phyloP scores from a whole-genome alignment of 2,113 vertebrate genomes.

The Xiphias gladius region DNA sequence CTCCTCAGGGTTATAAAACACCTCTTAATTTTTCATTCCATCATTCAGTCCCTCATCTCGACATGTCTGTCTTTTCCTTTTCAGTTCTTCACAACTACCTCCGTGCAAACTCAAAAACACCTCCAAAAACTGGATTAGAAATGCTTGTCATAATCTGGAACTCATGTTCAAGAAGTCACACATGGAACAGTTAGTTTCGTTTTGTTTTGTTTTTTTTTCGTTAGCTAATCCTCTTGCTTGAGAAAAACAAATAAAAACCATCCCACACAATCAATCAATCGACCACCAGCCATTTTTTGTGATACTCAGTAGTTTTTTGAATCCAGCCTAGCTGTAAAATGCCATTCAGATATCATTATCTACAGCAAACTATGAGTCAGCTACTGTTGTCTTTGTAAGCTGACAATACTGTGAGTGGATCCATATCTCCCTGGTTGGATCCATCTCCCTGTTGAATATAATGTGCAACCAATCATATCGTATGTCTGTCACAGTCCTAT shows the following conservation, averaged over 20 bases:
- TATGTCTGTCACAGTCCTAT: background rate
- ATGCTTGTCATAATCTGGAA: conserved; percentile 10
- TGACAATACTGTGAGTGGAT: conserved; percentile 1
- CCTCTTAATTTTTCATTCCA: too few relatives aligned
- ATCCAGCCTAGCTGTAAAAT: conserved; percentile 8
- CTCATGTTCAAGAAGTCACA: background rate
- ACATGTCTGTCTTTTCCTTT: background rate
- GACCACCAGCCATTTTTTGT: background rate
- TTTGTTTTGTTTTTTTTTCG: background rate
- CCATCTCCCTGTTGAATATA: background rate
- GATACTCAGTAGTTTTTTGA: background rate
- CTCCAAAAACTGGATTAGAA: conserved; percentile 28
- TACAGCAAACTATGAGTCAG: background rate
- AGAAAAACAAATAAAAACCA: conserved; percentile 27
- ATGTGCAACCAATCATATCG: background rate
- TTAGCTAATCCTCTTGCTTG: conserved; percentile 34
- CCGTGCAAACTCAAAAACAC: conserved; percentile 9
- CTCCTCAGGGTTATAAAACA: too few relatives aligned
- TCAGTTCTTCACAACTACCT: background rate
- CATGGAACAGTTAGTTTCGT: background rate
- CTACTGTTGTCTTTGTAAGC: background rate
- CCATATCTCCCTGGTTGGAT: background rate
- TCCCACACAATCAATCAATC: conserved; percentile 35
- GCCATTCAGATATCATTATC: background rate
- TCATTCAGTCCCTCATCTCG: too few relatives aligned